Conservation (phyloP, 2,797 vertebrate genomes). For the Margarornis squamiger region DNA sequence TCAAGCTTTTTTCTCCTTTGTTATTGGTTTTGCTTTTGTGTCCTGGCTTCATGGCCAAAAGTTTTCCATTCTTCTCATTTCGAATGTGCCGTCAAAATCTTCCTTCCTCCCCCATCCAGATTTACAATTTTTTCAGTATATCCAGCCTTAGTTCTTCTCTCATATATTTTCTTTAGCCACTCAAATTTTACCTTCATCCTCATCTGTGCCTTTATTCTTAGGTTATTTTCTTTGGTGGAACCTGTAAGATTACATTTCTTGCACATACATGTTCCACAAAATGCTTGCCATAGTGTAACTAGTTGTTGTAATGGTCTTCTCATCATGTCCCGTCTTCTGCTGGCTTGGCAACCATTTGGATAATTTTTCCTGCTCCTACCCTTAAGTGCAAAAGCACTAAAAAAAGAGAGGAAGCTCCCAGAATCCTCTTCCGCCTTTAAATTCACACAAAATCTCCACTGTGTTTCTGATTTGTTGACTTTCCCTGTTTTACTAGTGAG, state of each 20-base stretch:
- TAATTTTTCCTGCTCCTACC: background rate
- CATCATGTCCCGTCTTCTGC: background rate
- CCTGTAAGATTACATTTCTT: background rate
- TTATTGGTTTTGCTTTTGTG: background rate
- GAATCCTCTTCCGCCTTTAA: background rate
- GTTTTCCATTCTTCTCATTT: background rate
- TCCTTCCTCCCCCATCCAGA: too few species aligned
- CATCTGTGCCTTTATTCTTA: background rate
- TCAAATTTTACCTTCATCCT: background rate
- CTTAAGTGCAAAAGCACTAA: background rate
- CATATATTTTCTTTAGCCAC: background rate
- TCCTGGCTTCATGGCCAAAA: background rate
- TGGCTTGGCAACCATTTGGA: background rate
- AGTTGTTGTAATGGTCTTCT: background rate
- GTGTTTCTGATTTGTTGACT: background rate
- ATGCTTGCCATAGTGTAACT: background rate
- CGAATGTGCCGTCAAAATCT: background rate
- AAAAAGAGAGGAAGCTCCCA: background rate
- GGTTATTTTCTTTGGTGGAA: background rate
- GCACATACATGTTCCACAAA: accelerated
- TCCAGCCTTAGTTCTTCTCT: background rate
- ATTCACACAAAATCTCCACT: background rate
- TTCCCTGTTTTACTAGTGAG: background rate
- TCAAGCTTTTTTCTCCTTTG: background rate
- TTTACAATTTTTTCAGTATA: background rate